A percentile compares a stretch with the other conserved stretches of the same genome.
Evolutionary conservation across 1,140 invertebrate genomes (phyloP).

Genomic region (Drosophila azteca): DNA sequence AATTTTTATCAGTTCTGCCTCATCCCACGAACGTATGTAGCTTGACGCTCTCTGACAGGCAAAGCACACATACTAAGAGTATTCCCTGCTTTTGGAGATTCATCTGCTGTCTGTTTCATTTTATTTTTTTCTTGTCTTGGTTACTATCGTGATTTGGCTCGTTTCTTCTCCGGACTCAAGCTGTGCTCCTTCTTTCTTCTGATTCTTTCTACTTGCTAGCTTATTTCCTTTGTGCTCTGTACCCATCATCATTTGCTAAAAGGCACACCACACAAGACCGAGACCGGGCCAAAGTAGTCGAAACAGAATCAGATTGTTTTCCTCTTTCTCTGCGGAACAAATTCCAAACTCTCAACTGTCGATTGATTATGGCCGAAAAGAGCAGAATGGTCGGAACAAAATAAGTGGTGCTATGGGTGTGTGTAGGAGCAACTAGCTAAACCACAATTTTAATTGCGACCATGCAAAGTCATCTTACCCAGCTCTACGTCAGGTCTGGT

Average conservation of each 20-base stretch:
- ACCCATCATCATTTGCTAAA: conserved; percentile 66
- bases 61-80: neutral
- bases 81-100: neutral
- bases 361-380: conserved; percentile 9
- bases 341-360: conserved; percentile 52
- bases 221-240: conserved; percentile 52
- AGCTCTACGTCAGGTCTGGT: conserved; percentile 37
- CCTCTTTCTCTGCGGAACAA: conserved; percentile 46
- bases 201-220: conserved; percentile 36
- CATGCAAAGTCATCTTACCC: conserved; percentile 37
- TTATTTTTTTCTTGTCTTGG: conserved; percentile 22
- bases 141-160: conserved; percentile 54
- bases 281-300: conserved; percentile 12
- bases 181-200: conserved; percentile 6
- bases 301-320: conserved; percentile 44
- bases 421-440: conserved; percentile 47
- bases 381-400: neutral
- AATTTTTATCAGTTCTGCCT: conserved; percentile 22
- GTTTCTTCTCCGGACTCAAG: conserved; percentile 11
- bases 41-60: conserved; percentile 3
- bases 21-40: neutral
- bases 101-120: neutral
- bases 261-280: conserved; percentile 13
- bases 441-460: conserved; percentile 75
- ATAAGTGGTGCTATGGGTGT: neutral